phyloP scores from a whole-genome alignment of 2,113 vertebrate species.

The Pterophyllum scalare region DNA sequence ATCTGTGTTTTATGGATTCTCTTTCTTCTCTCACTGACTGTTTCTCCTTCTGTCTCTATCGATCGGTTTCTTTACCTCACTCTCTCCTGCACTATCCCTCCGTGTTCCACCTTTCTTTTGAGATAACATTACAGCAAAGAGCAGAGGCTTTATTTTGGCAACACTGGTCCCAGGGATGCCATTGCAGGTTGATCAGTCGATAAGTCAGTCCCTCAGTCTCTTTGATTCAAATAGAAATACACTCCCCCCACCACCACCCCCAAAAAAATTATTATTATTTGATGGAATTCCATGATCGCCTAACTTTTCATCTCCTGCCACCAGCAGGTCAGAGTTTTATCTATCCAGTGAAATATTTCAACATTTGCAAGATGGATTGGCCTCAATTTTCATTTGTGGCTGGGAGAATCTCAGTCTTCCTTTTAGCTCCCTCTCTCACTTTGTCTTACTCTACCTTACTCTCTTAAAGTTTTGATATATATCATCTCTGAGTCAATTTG shows the following conservation, averaged over 20 bases:
- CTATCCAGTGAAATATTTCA: neutral
- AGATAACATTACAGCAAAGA: constrained; percentile 2
- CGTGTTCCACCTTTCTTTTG: neutral
- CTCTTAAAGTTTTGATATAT: constrained; percentile 36
- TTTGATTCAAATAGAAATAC: constrained; percentile 3
- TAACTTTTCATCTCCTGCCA: constrained; percentile 6
- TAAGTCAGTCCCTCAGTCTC: neutral
- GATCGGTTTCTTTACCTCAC: constrained; percentile 18
- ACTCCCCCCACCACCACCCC: neutral
- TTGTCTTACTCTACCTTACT: neutral
- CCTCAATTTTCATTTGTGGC: constrained; percentile 4
- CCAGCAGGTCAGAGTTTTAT: neutral
- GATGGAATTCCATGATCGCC: neutral
- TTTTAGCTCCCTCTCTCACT: neutral
- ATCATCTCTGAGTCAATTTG: constrained; percentile 46
- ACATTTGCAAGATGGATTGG: neutral
- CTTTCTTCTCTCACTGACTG: constrained; percentile 9
- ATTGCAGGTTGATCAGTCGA: neutral
- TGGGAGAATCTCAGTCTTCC: neutral
- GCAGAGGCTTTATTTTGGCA: neutral
- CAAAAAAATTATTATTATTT: neutral
- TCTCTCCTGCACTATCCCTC: neutral
- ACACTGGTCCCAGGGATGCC: neutral
- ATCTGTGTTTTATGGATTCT: constrained; percentile 42
- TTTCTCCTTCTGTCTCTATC: constrained; percentile 10